Evolutionary conservation across 2,797 vertebrate genomes (phyloP).

Genomic region (Bradypus variegatus): DNA sequence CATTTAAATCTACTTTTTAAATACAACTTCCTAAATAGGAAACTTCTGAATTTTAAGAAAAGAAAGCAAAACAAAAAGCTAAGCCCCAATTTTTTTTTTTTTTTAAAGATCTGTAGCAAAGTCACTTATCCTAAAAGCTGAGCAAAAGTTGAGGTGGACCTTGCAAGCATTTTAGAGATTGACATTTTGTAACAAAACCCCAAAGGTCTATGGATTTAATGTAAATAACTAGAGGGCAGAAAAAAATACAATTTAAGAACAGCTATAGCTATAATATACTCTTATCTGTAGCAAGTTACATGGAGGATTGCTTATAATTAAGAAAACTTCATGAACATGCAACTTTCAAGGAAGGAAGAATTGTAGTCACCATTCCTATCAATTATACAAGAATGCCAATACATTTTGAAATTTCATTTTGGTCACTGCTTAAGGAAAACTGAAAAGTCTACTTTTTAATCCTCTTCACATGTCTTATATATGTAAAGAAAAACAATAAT

Average conservation of each 20-base stretch:
- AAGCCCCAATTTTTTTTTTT: background rate
- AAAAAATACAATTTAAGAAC: slow-evolving; percentile 33
- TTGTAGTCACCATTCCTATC: slow-evolving; percentile 12
- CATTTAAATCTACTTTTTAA: slow-evolving; percentile 4
- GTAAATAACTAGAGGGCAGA: background rate
- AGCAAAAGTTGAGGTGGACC: background rate
- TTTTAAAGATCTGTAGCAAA: slow-evolving; percentile 25
- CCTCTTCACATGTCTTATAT: background rate
- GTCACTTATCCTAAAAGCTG: slow-evolving; percentile 35
- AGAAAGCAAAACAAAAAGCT: slow-evolving; percentile 44
- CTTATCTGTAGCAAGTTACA: slow-evolving; percentile 33
- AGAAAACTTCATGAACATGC: slow-evolving; percentile 20
- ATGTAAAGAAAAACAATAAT: slow-evolving; percentile 6
- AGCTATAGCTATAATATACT: slow-evolving; percentile 1
- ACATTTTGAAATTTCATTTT: slow-evolving; percentile 32
- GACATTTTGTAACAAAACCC: slow-evolving; percentile 26
- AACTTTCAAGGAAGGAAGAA: slow-evolving; percentile 23
- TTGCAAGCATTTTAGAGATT: slow-evolving; percentile 24
- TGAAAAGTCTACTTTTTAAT: slow-evolving; percentile 16
- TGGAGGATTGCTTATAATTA: background rate
- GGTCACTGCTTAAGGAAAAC: background rate
- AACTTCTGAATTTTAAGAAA: slow-evolving; percentile 49
- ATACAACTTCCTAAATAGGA: background rate
- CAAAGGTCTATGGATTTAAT: background rate
- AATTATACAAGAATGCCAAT: slow-evolving; percentile 6